Base-by-base conservation (phyloP, 2,797 vertebrate genomes). In the Semaprochilodus insignis region DNA sequence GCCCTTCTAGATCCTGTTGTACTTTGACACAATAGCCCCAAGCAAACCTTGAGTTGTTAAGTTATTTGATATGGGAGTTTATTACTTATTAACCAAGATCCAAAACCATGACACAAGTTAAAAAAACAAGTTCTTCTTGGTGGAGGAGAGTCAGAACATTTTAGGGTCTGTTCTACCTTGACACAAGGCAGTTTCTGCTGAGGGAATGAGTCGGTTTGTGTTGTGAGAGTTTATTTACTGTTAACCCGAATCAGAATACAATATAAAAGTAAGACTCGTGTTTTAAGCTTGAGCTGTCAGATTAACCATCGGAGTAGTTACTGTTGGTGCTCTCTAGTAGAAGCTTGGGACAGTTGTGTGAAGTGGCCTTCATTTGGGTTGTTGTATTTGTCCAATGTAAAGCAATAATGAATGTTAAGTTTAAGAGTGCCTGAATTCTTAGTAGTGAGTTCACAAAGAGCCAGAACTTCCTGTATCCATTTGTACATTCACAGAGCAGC, bases 61-160 rank as follows among this genome's bases (percentile, higher is more conserved):
- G 31, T 4, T 40, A 21, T 44, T 0, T 19, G 34, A 11, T 14
- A 14, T 21, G 19, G 6, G 16, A 13, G 19, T 70, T n/a, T 44
- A 23, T 48, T 51, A 69, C 44, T 44, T 23, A n/a, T 44, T 44
- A 69, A 67, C 34, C 34, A 67, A 67, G 21, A 51, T 40, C 44
- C 44, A 48, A 48, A 48, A 48, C 8, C 11, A 48, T 48, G 2
- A 48, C 44, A 10, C 10, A 13, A 44, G 44, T n/a, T 40, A 0
- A 40, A 40, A 54, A 54, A 54, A 15, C 40, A 31, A 31, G 31
- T 31, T 25, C 40, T 91, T 92, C 91, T 87, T 88, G 60, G 60
- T 25, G 27, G 48, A 55, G 40, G 48, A 65, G 15, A 51, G 31
- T 17, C 31, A n/a, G 59, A 73, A 36, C 44, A 6, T 73, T 74